Percentiles rank a stretch among this genome's conserved stretches.
These are phyloP conservation scores for Hypselothyrea guttata DNA, from an alignment of 2,888 invertebrate species.

Conservation along the genomic window DNA sequence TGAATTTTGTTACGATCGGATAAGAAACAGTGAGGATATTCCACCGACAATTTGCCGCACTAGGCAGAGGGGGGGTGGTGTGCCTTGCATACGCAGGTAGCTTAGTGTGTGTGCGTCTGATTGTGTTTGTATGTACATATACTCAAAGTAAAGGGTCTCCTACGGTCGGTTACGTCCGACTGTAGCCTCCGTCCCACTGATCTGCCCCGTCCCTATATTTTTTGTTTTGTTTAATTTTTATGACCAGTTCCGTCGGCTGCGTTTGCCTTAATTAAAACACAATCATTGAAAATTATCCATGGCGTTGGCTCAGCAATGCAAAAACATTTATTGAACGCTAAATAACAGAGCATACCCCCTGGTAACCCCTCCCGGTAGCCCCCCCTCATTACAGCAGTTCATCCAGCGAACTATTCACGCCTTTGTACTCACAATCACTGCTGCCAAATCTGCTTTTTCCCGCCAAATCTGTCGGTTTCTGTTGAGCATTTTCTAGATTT, in stretches of 20 bases:
- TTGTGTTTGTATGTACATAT: too few species aligned
- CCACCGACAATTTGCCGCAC: too few species aligned
- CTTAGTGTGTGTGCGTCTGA: too few species aligned
- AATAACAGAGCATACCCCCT: constrained; percentile 27
- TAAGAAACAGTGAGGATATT: too few species aligned
- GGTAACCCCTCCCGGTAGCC: too few species aligned
- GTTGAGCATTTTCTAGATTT: too few species aligned
- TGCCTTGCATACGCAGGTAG: too few species aligned
- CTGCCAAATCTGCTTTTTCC: too few species aligned
- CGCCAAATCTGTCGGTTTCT: too few species aligned
- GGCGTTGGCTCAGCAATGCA: constrained; percentile 44
- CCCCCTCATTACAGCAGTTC: not conserved
- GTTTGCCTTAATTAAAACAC: constrained; percentile 66
- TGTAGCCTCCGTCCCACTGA: not conserved
- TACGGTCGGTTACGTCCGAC: not conserved
- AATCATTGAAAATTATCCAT: constrained; percentile 69
- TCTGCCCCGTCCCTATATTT: not conserved
- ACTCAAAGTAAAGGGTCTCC: not conserved
- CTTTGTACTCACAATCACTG: not conserved
- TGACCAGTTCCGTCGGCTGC: constrained; percentile 12
- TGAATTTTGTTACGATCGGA: too few species aligned
- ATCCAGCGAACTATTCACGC: not conserved
- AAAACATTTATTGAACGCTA: constrained; percentile 59
- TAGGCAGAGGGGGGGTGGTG: too few species aligned
- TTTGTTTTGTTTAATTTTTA: not conserved